Base-by-base conservation (phyloP, 2,888 invertebrate species). In the Torymus auratus region DNA sequence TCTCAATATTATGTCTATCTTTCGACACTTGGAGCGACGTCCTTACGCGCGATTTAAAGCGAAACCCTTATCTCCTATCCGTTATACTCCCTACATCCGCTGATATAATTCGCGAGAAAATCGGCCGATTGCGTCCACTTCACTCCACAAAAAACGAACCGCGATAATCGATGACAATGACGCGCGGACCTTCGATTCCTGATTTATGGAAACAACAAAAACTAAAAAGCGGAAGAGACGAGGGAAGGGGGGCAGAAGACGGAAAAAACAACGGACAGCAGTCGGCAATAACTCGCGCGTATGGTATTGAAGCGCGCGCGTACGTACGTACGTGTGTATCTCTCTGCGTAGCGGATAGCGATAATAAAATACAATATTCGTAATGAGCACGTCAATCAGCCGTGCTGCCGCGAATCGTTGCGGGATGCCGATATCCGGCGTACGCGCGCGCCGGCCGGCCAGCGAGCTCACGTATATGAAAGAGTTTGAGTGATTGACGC, bases 401-500 rank as follows among this genome's bases (percentile, higher is more conserved):
- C 13, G 78, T 71, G 84, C 7, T 28, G 28, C 28, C 78, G 76
- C 20, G 62, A 64, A 69, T 64, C 56, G 72, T 77, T 78, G 81
- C 60, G 82, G 84, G 82, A 83, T 58, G 60, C 85, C 86, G 86
- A 86, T 85, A 86, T 85, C 86, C 85, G 83, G 84, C 84, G 84
- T 7, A 61, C 41, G 56, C 50, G 55, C n/a, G 5, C 17, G 53
- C 14, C 28, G 7, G 3, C 3, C 28, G 7, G 28, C 28, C 28
- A 28, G 28, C 7, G 28, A 28, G 28, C 28, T 28, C 28, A 28
- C 28, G 56, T 83, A 83, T 84, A 83, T 84, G 84, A 85, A 87
- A 86, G 84, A 87, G 84, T 85, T 86, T 84, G 87, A 87, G 82
- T 88, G 88, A 88, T 88, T 88, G 88, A 87, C 88, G 85, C 85